Percentiles rank a stretch among this genome's conserved stretches.
These are phyloP conservation scores for Allacma fusca DNA, from an alignment of 2,888 invertebrate species.

Conservation along the genomic window DNA sequence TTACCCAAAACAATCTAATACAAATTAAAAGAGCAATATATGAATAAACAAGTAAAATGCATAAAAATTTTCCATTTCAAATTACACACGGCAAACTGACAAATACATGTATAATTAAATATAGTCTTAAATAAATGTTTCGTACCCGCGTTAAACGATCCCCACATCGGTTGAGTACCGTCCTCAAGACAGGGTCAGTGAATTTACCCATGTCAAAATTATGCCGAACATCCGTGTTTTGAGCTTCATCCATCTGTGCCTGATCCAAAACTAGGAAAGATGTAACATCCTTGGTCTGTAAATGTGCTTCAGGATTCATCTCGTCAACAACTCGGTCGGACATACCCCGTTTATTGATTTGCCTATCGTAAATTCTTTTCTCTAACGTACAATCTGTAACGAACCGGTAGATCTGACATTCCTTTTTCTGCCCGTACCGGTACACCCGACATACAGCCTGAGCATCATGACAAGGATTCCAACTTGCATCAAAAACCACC, in stretches of 20 bases:
- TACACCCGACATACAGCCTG: slow-evolving; percentile 97
- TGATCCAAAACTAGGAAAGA: slow-evolving; percentile 91
- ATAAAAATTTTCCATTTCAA: too few relatives aligned
- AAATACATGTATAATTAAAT: not conserved
- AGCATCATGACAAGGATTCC: slow-evolving; percentile 99
- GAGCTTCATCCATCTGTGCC: slow-evolving; percentile 75
- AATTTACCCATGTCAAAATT: slow-evolving; percentile 73
- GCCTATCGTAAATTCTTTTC: slow-evolving; percentile 97
- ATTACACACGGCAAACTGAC: too few relatives aligned
- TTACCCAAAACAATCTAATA: too few relatives aligned
- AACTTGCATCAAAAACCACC: slow-evolving; percentile 96
- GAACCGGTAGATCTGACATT: slow-evolving; percentile 93
- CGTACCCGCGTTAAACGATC: slow-evolving; percentile 67
- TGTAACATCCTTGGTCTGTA: slow-evolving; percentile 87
- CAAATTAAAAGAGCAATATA: not conserved
- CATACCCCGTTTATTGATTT: slow-evolving; percentile 98
- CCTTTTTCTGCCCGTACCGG: slow-evolving; percentile 92
- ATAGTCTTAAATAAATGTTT: too few relatives aligned
- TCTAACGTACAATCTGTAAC: slow-evolving; percentile 98
- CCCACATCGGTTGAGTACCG: slow-evolving; percentile 68
- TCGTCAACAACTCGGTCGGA: slow-evolving; percentile 98
- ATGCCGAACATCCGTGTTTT: slow-evolving; percentile 42
- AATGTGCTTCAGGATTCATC: slow-evolving; percentile 93
- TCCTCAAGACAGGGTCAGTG: slow-evolving; percentile 82
- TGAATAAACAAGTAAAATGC: not conserved